These are phyloP conservation scores for Melanerpes formicivorus DNA, from an alignment of 2,113 vertebrate species.

Conservation along the genomic window DNA sequence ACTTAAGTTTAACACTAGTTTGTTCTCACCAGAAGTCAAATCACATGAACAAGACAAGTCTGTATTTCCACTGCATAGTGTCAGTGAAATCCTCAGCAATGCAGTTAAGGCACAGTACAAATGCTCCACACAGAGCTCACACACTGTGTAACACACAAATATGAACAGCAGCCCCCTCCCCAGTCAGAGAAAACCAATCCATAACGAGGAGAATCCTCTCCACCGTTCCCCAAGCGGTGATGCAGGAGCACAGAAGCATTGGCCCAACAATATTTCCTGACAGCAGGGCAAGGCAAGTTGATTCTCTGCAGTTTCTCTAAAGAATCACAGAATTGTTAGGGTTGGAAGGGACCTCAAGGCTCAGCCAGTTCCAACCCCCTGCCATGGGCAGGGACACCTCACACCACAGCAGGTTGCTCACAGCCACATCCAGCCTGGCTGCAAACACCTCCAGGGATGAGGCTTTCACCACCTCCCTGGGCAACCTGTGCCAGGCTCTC, in stretches of 20 bases:
- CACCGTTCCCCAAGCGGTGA: not conserved
- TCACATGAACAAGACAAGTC: not conserved
- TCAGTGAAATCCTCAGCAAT: not conserved
- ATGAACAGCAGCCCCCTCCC: not conserved
- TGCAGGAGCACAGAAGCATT: not conserved
- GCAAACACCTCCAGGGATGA: too few relatives aligned
- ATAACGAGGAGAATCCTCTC: not conserved
- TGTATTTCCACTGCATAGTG: not conserved
- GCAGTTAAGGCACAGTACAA: not conserved
- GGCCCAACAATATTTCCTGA: not conserved
- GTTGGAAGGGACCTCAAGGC: too few relatives aligned
- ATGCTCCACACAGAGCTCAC: not conserved
- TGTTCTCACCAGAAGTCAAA: not conserved
- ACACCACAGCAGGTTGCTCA: too few relatives aligned
- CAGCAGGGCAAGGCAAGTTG: not conserved
- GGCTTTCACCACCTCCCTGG: too few relatives aligned
- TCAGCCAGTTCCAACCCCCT: too few relatives aligned
- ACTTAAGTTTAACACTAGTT: not conserved
- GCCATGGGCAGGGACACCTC: too few relatives aligned
- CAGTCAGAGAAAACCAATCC: not conserved
- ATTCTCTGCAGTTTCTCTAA: not conserved
- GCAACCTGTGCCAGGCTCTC: too few relatives aligned
- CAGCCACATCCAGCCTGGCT: too few relatives aligned
- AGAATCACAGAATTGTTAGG: not conserved
- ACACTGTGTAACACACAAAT: not conserved